phyloP scores from a whole-genome alignment of 2,888 invertebrate species.

The Dastarcus helophoroides region DNA sequence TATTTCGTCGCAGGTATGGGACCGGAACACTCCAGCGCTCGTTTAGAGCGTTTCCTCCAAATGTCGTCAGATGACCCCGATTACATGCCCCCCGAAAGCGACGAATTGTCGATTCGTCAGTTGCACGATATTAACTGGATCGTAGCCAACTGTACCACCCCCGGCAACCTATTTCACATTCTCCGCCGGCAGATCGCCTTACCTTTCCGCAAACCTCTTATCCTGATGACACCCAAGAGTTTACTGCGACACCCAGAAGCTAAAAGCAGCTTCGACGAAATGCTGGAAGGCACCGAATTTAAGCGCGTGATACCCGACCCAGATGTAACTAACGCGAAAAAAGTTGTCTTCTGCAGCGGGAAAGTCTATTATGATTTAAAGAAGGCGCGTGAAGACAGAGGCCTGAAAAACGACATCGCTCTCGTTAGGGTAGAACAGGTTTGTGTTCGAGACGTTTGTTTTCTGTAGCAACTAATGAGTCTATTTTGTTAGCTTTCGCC shows the following conservation, averaged over 20 bases:
- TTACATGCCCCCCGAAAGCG: slow-evolving; percentile 79
- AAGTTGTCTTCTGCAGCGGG: slow-evolving; percentile 78
- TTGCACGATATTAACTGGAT: slow-evolving; percentile 95
- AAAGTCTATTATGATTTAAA: slow-evolving; percentile 86
- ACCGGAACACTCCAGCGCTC: slow-evolving; percentile 85
- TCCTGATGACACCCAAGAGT: slow-evolving; percentile 94
- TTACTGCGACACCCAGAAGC: slow-evolving; percentile 89
- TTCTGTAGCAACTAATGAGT: not conserved
- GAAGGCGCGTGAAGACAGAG: slow-evolving; percentile 59
- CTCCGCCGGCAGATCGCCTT: slow-evolving; percentile 86
- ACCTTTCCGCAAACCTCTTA: slow-evolving; percentile 94
- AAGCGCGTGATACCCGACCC: slow-evolving; percentile 66
- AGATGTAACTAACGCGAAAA: slow-evolving; percentile 47
- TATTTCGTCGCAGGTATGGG: slow-evolving; percentile 44
- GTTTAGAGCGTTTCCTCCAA: slow-evolving; percentile 83
- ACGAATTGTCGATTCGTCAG: slow-evolving; percentile 74
- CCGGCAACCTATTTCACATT: slow-evolving; percentile 93
- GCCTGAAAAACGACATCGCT: slow-evolving; percentile 62
- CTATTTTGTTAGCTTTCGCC: slow-evolving; percentile 57
- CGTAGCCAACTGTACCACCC: slow-evolving; percentile 88
- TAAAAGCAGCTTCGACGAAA: slow-evolving; percentile 83
- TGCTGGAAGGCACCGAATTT: slow-evolving; percentile 73
- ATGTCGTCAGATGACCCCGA: slow-evolving; percentile 94
- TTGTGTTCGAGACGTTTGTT: slow-evolving; percentile 1
- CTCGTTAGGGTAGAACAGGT: slow-evolving; percentile 79